phyloP scores from a whole-genome alignment of 1,140 invertebrate genomes.

The Eupristina koningsbergeri region DNA sequence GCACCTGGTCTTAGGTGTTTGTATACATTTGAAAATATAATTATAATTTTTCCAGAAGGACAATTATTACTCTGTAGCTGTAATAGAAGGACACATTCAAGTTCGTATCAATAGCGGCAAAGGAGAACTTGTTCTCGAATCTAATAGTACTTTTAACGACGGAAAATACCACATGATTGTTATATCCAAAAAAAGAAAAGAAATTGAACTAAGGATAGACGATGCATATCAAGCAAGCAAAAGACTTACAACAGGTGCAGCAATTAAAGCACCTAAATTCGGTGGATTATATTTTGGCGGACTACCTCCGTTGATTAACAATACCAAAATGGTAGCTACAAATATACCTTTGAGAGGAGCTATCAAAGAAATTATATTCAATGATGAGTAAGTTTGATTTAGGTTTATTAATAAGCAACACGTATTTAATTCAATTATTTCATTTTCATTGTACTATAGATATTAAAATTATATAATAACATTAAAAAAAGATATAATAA shows the following conservation, averaged over 20 bases:
- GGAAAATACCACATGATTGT: conserved; percentile 78
- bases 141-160: conserved; percentile 79
- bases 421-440: too few species aligned
- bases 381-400: conserved; percentile 78
- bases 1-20: too few species aligned
- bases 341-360: conserved; percentile 78
- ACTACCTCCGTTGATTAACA: conserved; percentile 74
- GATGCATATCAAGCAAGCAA: conserved; percentile 75
- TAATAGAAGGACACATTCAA: conserved; percentile 79
- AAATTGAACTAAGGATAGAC: conserved; percentile 78
- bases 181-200: conserved; percentile 73
- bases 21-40: background rate
- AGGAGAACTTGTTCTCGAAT: conserved; percentile 76
- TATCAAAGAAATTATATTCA: conserved; percentile 86
- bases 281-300: conserved; percentile 80
- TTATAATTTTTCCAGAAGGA: conserved; percentile 61
- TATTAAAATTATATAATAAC: too few species aligned
- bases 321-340: conserved; percentile 74
- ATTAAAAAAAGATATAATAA: too few species aligned
- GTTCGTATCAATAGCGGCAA: conserved; percentile 81
- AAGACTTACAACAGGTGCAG: conserved; percentile 70
- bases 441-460: too few species aligned
- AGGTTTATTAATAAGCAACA: too few species aligned
- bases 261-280: conserved; percentile 72
- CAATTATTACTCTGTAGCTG: conserved; percentile 80